Evolutionary conservation across 2,113 vertebrate species (phyloP).

Genomic region (Trogon surrucura): DNA sequence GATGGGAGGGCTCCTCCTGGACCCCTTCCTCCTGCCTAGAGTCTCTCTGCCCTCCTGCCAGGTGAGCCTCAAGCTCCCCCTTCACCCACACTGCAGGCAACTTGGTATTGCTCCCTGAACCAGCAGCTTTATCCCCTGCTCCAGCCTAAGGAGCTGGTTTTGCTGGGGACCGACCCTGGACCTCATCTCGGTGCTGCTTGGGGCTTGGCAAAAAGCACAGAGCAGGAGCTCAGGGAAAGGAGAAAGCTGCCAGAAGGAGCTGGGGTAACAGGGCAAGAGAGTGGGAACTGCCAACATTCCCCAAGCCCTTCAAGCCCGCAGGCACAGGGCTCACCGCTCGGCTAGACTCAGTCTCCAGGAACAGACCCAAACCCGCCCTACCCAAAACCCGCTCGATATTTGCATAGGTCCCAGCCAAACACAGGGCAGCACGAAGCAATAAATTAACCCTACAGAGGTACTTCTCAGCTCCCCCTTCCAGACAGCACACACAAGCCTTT

Average conservation of each 20-base stretch:
- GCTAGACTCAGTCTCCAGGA: not conserved
- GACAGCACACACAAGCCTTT: accelerated
- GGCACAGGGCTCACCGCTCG: accelerated
- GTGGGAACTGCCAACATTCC: not conserved
- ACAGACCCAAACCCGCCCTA: not conserved
- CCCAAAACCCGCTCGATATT: not conserved
- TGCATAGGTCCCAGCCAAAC: slow-evolving; percentile 32
- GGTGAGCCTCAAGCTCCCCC: not conserved
- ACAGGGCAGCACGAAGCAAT: not conserved
- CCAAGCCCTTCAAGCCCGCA: not conserved
- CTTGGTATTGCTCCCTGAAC: not conserved
- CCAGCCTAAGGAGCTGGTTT: not conserved
- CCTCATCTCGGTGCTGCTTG: not conserved
- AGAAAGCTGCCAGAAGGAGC: not conserved
- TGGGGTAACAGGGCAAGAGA: not conserved
- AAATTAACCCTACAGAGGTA: not conserved
- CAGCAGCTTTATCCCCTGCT: not conserved
- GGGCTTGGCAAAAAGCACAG: not conserved
- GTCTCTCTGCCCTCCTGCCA: not conserved
- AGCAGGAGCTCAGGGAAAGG: accelerated
- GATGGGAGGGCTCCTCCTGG: not conserved
- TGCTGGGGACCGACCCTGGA: not conserved
- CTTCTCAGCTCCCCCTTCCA: not conserved
- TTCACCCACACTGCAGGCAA: not conserved
- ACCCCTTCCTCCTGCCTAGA: not conserved